Conservation (phyloP, 2,797 vertebrate species). For the Diplodus puntazzo region DNA sequence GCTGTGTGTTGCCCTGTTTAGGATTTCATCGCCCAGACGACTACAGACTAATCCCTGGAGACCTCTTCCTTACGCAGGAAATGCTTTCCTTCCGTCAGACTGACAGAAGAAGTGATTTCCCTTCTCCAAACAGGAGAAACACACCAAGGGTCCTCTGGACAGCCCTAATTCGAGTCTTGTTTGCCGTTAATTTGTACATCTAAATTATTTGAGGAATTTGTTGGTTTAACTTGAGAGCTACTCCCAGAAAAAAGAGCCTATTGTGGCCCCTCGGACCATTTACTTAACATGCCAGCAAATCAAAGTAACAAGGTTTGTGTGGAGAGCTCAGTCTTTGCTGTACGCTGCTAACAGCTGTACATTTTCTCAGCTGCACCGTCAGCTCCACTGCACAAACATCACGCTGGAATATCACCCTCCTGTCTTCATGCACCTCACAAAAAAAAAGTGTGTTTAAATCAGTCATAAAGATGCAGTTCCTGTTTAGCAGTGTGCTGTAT, state of each 20-base stretch:
- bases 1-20: conserved; percentile 60
- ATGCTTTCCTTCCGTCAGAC: conserved; percentile 68
- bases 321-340: conserved; percentile 48
- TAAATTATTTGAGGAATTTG: conserved; percentile 56
- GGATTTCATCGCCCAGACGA: conserved; percentile 67
- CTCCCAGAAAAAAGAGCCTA: conserved; percentile 56
- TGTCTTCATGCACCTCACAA: conserved; percentile 18
- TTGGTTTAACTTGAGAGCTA: conserved; percentile 42
- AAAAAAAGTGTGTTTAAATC: conserved; percentile 43
- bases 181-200: conserved; percentile 29
- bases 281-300: conserved; percentile 65
- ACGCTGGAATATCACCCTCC: conserved; percentile 45
- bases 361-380: conserved; percentile 48
- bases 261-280: conserved; percentile 39
- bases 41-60: conserved; percentile 69
- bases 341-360: conserved; percentile 39
- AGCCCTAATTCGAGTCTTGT: conserved; percentile 32
- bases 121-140: conserved; percentile 40
- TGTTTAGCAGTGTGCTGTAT: conserved; percentile 60
- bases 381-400: conserved; percentile 61
- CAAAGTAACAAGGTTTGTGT: conserved; percentile 53
- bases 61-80: conserved; percentile 71
- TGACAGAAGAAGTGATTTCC: conserved; percentile 62
- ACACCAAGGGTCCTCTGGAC: not conserved
- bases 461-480: conserved; percentile 53